These are phyloP conservation scores for Allobates femoralis DNA, from an alignment of 2,797 vertebrate species.

Conservation along the genomic window DNA sequence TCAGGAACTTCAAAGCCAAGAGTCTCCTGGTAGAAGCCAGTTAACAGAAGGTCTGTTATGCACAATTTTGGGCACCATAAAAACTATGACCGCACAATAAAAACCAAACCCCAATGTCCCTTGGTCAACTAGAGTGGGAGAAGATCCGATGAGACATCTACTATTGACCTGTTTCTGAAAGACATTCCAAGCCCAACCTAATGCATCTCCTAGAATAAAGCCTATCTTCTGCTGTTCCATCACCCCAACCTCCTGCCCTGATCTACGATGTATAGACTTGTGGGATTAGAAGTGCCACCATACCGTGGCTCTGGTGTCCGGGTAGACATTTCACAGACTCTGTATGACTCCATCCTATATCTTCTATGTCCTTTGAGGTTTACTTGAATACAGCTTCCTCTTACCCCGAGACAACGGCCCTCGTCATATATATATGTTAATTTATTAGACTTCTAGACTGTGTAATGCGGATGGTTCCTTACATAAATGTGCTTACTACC, in stretches of 20 bases:
- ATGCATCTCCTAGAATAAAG: neutral
- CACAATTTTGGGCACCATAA: neutral
- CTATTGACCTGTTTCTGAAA: neutral
- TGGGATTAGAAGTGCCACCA: neutral
- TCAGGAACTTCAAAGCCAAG: neutral
- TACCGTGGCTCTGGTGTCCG: neutral
- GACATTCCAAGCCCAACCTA: neutral
- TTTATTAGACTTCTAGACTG: conserved; percentile 16
- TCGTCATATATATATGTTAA: neutral
- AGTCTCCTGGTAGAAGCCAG: neutral
- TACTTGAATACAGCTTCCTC: neutral
- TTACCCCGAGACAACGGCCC: neutral
- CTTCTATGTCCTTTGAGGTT: neutral
- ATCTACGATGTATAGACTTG: neutral
- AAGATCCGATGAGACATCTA: neutral
- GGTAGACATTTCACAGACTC: neutral
- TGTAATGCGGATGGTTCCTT: neutral
- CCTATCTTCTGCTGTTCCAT: neutral
- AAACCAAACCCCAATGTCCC: neutral
- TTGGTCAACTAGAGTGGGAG: neutral
- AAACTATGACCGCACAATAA: neutral
- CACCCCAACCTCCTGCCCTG: neutral
- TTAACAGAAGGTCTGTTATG: neutral
- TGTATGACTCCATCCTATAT: neutral
- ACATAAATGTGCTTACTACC: neutral